Evolutionary conservation across 2,888 invertebrate genomes (phyloP).

Genomic region (Lutraria lutraria): DNA sequence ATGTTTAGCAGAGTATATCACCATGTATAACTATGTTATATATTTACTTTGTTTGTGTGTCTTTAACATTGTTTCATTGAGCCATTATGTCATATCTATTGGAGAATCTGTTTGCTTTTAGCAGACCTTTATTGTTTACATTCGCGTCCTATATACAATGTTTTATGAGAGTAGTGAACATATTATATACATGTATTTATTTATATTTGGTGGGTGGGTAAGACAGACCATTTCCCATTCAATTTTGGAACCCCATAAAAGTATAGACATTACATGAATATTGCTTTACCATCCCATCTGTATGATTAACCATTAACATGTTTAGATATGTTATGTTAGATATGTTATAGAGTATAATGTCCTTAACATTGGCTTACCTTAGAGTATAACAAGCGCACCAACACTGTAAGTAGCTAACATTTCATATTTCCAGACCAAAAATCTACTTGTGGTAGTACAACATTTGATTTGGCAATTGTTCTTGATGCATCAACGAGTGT

Average conservation of each 20-base stretch:
- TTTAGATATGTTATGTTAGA: background rate
- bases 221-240: background rate
- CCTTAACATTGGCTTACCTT: background rate
- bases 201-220: constrained; percentile 9
- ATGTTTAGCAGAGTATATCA: background rate
- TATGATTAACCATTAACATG: background rate
- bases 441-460: constrained; percentile 70
- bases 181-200: background rate
- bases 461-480: constrained; percentile 80
- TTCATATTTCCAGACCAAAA: constrained; percentile 55
- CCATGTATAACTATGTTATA: background rate
- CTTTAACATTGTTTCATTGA: background rate
- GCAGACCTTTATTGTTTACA: background rate
- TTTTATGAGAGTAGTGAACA: too few relatives aligned
- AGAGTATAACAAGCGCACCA: background rate
- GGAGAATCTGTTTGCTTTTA: background rate
- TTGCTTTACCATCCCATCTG: too few relatives aligned
- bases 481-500: constrained; percentile 83
- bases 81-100: background rate
- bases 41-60: background rate
- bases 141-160: background rate
- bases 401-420: constrained; percentile 31
- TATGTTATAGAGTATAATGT: background rate
- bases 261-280: background rate
- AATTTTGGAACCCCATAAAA: background rate